Evolutionary conservation across 2,888 invertebrate species (phyloP).

Genomic region (Marronus borbonicus): DNA sequence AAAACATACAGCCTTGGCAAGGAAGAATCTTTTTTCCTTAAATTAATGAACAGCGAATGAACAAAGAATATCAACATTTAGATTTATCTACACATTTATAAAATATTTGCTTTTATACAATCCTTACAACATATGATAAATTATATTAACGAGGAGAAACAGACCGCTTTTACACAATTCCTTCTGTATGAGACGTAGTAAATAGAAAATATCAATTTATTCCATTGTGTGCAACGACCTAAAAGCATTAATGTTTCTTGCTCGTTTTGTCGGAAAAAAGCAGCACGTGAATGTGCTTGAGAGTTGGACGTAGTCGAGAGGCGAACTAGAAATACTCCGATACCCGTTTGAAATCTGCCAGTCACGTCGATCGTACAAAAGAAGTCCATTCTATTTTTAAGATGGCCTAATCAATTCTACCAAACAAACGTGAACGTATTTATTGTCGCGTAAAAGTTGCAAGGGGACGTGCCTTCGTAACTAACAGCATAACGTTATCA

Average conservation of each 20-base stretch:
- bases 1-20: too few species aligned
- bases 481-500: background rate
- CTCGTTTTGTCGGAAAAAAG: conserved; percentile 12
- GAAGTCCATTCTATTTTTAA: conserved; percentile 46
- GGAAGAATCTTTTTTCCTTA: too few species aligned
- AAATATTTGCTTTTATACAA: too few species aligned
- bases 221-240: conserved; percentile 15
- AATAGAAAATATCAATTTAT: conserved; percentile 25
- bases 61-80: too few species aligned
- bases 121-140: too few species aligned
- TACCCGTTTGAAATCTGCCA: conserved; percentile 49
- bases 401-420: conserved; percentile 49
- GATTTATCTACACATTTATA: too few species aligned
- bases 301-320: conserved; percentile 9
- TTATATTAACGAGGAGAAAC: background rate
- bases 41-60: too few species aligned
- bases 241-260: conserved; percentile 24
- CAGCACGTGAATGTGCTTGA: conserved; percentile 36
- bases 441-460: conserved; percentile 32
- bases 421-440: conserved; percentile 44
- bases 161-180: background rate
- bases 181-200: background rate
- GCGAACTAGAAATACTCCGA: conserved; percentile 27
- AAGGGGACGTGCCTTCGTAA: background rate
- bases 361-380: conserved; percentile 49